Evolutionary conservation across 2,888 invertebrate genomes (phyloP).

Genomic region (Pecten maximus): DNA sequence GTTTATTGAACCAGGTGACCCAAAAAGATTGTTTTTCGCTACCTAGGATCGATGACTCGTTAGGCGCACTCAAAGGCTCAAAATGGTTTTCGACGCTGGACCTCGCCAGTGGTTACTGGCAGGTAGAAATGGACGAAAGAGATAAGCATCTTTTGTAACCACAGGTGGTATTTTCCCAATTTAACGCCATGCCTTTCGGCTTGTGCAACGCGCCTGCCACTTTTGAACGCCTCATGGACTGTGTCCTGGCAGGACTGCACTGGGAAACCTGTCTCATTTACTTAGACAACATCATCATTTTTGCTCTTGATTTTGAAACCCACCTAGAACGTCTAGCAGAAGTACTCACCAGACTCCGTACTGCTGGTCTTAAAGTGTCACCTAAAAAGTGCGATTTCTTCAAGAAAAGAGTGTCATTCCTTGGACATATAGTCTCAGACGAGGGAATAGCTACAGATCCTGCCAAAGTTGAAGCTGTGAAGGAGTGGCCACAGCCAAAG

Average conservation of each 20-base stretch:
- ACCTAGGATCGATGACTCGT: conserved; percentile 46
- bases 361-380: conserved; percentile 34
- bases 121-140: conserved; percentile 36
- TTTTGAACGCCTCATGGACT: no score
- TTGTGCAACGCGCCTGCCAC: no score
- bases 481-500: conserved; percentile 38
- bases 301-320: no score
- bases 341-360: not conserved
- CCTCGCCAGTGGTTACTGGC: conserved; percentile 47
- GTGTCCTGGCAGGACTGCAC: no score
- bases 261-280: no score
- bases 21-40: conserved; percentile 42
- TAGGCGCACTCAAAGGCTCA: conserved; percentile 45
- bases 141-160: no score
- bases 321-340: not conserved
- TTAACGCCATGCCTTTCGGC: no score
- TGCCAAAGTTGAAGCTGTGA: conserved; percentile 23
- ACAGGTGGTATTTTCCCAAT: no score
- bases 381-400: conserved; percentile 48
- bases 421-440: conserved; percentile 43
- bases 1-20: conserved; percentile 38
- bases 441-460: conserved; percentile 39
- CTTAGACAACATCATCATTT: no score
- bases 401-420: conserved; percentile 30
- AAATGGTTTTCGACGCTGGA: conserved; percentile 43